Evolutionary conservation across 2,113 vertebrate genomes (phyloP), one percentile per base, ranked within the genome.

Genomic region (Dunckerocampus dactyliophorus): DNA sequence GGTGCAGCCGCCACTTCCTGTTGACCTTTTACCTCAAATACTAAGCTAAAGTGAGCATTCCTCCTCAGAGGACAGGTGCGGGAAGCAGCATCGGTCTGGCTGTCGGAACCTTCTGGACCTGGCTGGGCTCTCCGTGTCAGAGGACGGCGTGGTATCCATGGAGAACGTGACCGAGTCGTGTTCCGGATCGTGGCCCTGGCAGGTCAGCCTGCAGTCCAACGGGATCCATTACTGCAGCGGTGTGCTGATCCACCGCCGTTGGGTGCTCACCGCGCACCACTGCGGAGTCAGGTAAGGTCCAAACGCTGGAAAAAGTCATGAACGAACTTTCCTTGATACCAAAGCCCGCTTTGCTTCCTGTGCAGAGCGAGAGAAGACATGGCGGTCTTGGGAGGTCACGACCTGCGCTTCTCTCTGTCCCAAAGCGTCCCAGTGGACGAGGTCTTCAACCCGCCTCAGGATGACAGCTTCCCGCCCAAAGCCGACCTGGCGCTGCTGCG

Each of bases 181-280:
- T 24, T 81, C 82, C 0, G 80, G 82, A 59, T 60, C 74, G 62
- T 94, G 93, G 92, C 92, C 92, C 0, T 94, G 93, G 93, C 89
- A 91, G 57, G 91, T 91, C 75, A 93, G 93, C 67, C 81, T 94
- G 56, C 87, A 91, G 62, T 53, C 69, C 0, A 46, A 65, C 0
- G 84, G 80, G 0, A 24, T 1, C 6, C 90, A 92, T 62, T 79
- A 89, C 75, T 94, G 93, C 74, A 93, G 92, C 1, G 93, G 90
- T 0, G 74, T 79, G 1, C 81, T 94, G 58, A 76, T 94, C 72
- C 72, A 89, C 17, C 76, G 56, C 0, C 79, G 59, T 65, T 94
- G 92, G 91, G 89, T 93, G 2, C 64, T 94, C 37, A 82, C 90
- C 0, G 85, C 92, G 0, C 82, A 76, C 1, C 91, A 91, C 82